Evolutionary conservation across 1,140 invertebrate species (phyloP), one percentile per base, ranked within the genome.

Genomic region (Meloidogyne exigua): DNA sequence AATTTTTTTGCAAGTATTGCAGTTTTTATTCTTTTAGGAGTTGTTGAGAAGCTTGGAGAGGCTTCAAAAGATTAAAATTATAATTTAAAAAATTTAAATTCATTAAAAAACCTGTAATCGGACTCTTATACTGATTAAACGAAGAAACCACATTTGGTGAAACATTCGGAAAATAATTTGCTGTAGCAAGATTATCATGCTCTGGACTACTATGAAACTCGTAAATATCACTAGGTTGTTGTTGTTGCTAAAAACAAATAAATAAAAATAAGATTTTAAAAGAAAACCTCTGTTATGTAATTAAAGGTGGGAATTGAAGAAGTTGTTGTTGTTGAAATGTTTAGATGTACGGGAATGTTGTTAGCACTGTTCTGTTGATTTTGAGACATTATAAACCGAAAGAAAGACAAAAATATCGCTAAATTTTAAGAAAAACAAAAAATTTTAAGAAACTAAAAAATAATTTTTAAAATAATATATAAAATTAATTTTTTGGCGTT

Each of bases 141-240:
- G 23, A 10, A 12, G 26, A 26, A 7, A 26, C 5, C 7, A 26
- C 2, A 76, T 32, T 72, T 21, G 62, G 18, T n/a, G 74, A 68
- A 12, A 15, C 21, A n/a, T 75, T 62, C 23, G 32, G 15, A 66
- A 57, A 67, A 5, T 63, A 42, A 65, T 68, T 62, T 5, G 15
- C 12, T n/a, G 26, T 28, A 32, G 75, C 26, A 9, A 63, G 28
- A 23, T 39, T 57, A 23, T 75, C 72, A 23, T 78, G 25, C 9
- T 78, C 76, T 13, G 76, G 76, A 78, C 76, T 78, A 32, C 75
- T 78, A 39, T 78, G 75, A 21, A 78, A 78, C n/a, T 78, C 76
- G 39, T 78, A 78, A 28, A 78, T 32, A 76, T 78, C 76, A 18
- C 42, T 49, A 26, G 75, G 1, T 23, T 75, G n/a, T 28, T 74